phyloP scores from a whole-genome alignment of 2,797 vertebrate species.

The Xenopus petersii region DNA sequence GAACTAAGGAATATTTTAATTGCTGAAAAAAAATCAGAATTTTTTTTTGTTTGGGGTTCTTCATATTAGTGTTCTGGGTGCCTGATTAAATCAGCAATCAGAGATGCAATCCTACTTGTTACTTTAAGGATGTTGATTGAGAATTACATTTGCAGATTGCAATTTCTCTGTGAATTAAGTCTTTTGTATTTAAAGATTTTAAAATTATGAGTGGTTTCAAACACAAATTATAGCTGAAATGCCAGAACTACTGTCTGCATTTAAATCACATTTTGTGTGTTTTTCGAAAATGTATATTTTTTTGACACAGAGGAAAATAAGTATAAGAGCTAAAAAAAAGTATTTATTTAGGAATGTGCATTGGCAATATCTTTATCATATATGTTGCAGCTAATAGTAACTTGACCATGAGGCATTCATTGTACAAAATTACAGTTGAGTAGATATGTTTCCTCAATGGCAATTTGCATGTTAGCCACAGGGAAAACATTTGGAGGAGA shows the following conservation, averaged over 20 bases:
- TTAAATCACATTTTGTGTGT: conserved; percentile 36
- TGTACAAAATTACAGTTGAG: too few relatives aligned
- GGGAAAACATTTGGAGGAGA: too few relatives aligned
- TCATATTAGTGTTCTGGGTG: conserved; percentile 59
- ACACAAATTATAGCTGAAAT: conserved; percentile 25
- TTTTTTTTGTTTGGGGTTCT: conserved; percentile 56
- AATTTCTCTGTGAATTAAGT: conserved; percentile 65
- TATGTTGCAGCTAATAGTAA: too few relatives aligned
- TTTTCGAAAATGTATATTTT: neutral
- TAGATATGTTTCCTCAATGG: too few relatives aligned
- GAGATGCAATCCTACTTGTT: conserved; percentile 63
- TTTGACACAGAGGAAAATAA: conserved; percentile 10
- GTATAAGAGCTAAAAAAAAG: too few relatives aligned
- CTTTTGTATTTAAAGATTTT: conserved; percentile 66
- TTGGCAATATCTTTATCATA: too few relatives aligned
- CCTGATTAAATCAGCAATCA: conserved; percentile 69
- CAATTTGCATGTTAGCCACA: too few relatives aligned
- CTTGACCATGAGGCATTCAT: too few relatives aligned
- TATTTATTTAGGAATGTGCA: too few relatives aligned
- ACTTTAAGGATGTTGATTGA: conserved; percentile 69
- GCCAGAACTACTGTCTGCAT: conserved; percentile 21
- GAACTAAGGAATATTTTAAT: too few relatives aligned
- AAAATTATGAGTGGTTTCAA: conserved; percentile 43
- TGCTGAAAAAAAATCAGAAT: too few relatives aligned
- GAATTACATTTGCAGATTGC: conserved; percentile 69